phyloP scores from a whole-genome alignment of 2,113 vertebrate species.

The Thamnophis sirtalis region DNA sequence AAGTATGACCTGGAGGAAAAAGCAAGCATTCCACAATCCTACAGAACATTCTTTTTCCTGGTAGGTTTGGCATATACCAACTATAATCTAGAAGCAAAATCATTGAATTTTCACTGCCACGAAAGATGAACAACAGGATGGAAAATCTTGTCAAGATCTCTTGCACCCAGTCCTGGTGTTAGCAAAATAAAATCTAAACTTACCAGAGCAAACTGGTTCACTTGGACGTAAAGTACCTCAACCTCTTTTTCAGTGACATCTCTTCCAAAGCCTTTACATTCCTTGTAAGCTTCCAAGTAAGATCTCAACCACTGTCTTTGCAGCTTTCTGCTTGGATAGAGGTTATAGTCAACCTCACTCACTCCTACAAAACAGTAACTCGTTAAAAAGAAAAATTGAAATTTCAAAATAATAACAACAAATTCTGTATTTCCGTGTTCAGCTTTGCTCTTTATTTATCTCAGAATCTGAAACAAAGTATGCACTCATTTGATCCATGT shows the following conservation, averaged over 20 bases:
- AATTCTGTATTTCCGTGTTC: neutral
- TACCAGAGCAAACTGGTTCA: conserved; percentile 94
- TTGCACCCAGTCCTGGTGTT: neutral
- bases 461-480: neutral
- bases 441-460: neutral
- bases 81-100: neutral
- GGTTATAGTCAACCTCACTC: conserved; percentile 93
- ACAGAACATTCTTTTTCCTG: neutral
- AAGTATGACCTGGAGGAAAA: neutral
- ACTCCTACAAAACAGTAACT: conserved; percentile 71
- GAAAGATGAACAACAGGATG: neutral
- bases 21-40: neutral
- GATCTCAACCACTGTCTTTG: conserved; percentile 88
- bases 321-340: conserved; percentile 83
- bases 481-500: neutral
- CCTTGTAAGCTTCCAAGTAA: conserved; percentile 93
- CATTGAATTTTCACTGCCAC: neutral
- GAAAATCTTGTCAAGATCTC: neutral
- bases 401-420: neutral
- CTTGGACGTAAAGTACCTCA: conserved; percentile 91
- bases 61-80: neutral
- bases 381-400: neutral
- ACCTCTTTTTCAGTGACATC: conserved; percentile 86
- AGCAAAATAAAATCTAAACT: conserved; percentile 52
- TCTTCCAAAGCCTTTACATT: conserved; percentile 79